Conservation (phyloP, 2,113 vertebrate genomes). For the Atrichornis clamosus region DNA sequence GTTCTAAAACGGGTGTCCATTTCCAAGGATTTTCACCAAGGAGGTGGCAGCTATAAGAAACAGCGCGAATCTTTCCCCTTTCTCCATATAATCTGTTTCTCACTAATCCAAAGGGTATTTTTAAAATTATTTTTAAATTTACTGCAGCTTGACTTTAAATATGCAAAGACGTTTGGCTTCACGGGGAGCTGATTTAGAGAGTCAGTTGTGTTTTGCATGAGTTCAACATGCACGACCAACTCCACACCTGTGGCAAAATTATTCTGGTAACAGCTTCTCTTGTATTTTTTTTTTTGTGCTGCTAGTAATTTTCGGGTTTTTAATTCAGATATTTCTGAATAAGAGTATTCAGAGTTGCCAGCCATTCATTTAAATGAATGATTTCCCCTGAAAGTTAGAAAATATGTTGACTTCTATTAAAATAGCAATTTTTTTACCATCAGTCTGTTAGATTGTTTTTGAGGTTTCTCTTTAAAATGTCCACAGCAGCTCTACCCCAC, state of each 20-base stretch:
- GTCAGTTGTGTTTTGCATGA: background rate
- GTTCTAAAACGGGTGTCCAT: rapidly evolving
- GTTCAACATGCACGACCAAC: background rate
- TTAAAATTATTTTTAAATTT: background rate
- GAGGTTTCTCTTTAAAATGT: background rate
- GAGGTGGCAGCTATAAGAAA: rapidly evolving
- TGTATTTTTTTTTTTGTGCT: background rate
- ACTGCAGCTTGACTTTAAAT: rapidly evolving
- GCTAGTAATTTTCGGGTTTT: rapidly evolving
- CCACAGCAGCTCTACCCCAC: background rate
- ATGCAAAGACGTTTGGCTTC: background rate
- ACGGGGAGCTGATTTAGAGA: background rate
- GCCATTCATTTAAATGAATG: rapidly evolving
- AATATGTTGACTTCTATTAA: background rate
- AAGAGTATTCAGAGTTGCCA: background rate
- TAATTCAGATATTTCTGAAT: background rate
- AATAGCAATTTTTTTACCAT: background rate
- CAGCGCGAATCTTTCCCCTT: rapidly evolving
- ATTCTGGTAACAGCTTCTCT: background rate
- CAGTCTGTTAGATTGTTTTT: background rate
- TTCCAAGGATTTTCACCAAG: background rate
- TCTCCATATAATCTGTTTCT: background rate
- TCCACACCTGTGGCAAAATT: background rate
- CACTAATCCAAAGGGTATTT: rapidly evolving
- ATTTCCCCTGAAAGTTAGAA: background rate